Percentiles rank a stretch among this genome's conserved stretches.
Conservation (phyloP, 2,888 invertebrate genomes). For the Sphinx pinastri region DNA sequence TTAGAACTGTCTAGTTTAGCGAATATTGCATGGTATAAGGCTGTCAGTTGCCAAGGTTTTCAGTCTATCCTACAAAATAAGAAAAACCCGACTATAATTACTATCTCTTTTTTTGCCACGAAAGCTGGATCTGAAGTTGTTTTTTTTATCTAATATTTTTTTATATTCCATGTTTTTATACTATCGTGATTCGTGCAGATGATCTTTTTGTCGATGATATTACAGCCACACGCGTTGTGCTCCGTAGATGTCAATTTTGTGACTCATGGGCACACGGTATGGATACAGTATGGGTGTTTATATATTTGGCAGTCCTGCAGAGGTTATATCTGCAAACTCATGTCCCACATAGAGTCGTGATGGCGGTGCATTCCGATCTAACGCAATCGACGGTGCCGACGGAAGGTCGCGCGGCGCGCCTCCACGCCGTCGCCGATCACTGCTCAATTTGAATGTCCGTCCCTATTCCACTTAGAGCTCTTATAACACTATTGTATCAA, state of each 20-base stretch:
- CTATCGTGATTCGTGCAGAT: neutral
- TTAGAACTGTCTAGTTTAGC: slow-evolving; percentile 42
- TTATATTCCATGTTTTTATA: neutral
- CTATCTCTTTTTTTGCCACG: neutral
- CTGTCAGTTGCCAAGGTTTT: neutral
- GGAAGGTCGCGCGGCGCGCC: slow-evolving; percentile 56
- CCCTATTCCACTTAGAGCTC: neutral
- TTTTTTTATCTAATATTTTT: neutral
- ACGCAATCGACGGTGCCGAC: slow-evolving; percentile 64
- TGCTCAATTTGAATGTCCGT: neutral
- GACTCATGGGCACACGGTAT: neutral
- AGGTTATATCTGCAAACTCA: slow-evolving; percentile 20
- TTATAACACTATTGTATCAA: neutral
- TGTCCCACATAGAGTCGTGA: slow-evolving; percentile 54
- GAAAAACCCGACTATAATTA: too few relatives aligned
- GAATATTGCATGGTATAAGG: slow-evolving; percentile 27
- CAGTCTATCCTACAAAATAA: neutral
- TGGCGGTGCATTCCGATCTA: slow-evolving; percentile 66
- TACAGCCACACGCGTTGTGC: neutral
- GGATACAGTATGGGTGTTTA: too few relatives aligned
- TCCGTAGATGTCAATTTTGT: neutral
- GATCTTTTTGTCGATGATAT: neutral
- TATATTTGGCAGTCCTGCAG: neutral
- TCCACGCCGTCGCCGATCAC: neutral
- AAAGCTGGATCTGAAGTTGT: neutral